Conservation (phyloP, 1,140 invertebrate species). For the Bombus turneri region DNA sequence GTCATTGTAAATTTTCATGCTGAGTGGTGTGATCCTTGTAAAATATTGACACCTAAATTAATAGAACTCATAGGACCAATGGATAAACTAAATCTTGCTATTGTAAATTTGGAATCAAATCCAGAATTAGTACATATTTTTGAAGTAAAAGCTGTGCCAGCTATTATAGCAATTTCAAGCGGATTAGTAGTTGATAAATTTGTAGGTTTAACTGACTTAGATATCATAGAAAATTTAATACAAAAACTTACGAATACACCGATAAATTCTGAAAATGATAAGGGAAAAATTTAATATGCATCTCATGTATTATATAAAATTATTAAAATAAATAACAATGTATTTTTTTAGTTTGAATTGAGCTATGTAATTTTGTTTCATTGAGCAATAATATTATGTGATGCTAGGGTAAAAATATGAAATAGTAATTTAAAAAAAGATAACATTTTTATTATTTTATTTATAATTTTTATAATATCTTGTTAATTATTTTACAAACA, state of each 20-base stretch:
- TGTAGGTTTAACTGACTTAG: constrained; percentile 93
- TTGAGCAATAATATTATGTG: not conserved
- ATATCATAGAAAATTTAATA: constrained; percentile 92
- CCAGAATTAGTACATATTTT: constrained; percentile 92
- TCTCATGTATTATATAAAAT: constrained; percentile 27
- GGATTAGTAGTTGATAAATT: constrained; percentile 96
- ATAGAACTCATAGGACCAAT: constrained; percentile 90
- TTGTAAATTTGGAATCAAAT: constrained; percentile 95
- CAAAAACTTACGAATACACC: constrained; percentile 85
- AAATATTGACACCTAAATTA: constrained; percentile 95
- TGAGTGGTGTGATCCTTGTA: constrained; percentile 98
- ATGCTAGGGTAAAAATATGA: constrained; percentile 9
- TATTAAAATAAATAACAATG: not conserved
- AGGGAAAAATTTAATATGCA: constrained; percentile 23
- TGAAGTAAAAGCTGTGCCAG: constrained; percentile 95
- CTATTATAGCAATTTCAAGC: constrained; percentile 93
- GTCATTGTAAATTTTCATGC: constrained; percentile 94
- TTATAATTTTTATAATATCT: constrained; percentile 68
- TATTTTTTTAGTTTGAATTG: not conserved
- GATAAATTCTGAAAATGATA: constrained; percentile 33
- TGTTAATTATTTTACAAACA: constrained; percentile 66
- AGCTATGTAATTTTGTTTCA: constrained; percentile 6
- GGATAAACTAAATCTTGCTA: constrained; percentile 92
- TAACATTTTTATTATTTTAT: constrained; percentile 66
- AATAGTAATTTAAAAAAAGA: constrained; percentile 64